Conservation (phyloP, 2,888 invertebrate genomes). For the Pristionchus japonicus region DNA sequence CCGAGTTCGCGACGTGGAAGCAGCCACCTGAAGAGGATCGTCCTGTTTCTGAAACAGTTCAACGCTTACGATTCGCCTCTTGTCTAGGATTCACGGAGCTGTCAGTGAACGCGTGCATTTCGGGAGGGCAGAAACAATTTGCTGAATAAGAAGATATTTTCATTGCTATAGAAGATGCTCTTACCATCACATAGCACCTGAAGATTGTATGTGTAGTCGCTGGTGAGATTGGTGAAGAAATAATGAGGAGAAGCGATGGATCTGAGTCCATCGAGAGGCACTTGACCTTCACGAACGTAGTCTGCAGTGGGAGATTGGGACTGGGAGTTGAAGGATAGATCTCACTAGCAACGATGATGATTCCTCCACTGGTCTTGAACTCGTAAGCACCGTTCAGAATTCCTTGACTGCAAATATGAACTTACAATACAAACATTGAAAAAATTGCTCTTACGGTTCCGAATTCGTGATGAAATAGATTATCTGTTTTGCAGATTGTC, state of each 20-base stretch:
- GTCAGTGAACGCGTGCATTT: background rate
- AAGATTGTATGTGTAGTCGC: background rate
- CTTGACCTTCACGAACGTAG: background rate
- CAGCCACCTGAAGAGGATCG: background rate
- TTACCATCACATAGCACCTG: background rate
- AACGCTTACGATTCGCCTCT: background rate
- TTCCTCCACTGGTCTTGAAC: background rate
- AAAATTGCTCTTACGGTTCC: background rate
- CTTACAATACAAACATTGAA: background rate
- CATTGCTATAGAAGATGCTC: background rate
- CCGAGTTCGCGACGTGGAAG: background rate
- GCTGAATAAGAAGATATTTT: background rate
- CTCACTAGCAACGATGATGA: background rate
- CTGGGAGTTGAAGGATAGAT: background rate
- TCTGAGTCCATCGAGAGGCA: background rate
- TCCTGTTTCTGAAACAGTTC: background rate
- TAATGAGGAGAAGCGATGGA: background rate
- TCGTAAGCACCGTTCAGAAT: background rate
- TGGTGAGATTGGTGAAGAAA: background rate
- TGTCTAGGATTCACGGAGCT: background rate
- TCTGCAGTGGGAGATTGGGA: background rate
- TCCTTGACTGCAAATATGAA: background rate
- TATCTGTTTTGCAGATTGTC: background rate
- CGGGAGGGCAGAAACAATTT: background rate
- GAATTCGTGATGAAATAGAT: constrained; percentile 20